Conservation (phyloP, 35 echinoderm and acorn worm species). For the Nesometra sesokonis region DNA sequence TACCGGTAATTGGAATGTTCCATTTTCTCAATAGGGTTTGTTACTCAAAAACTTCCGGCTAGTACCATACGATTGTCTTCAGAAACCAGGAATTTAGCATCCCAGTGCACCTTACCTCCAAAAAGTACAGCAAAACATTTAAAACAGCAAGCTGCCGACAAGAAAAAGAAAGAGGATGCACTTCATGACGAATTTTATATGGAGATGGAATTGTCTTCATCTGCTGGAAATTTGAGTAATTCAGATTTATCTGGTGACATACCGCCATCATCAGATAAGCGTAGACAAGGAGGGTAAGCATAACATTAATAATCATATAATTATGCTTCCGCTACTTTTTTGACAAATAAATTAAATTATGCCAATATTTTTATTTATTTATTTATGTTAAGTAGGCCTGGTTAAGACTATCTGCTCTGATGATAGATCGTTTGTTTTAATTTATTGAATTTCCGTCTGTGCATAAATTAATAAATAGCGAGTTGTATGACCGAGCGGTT, state of each 20-base stretch:
- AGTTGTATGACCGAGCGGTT: too few species aligned
- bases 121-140: not conserved
- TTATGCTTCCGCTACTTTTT: too few species aligned
- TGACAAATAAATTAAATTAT: too few species aligned
- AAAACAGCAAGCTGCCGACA: not conserved
- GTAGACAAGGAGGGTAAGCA: not conserved
- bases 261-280: not conserved
- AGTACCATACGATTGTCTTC: not conserved
- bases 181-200: not conserved
- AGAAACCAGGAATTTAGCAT: not conserved
- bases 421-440: too few species aligned
- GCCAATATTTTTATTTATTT: too few species aligned
- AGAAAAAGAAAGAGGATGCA: not conserved
- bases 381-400: too few species aligned
- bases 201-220: not conserved
- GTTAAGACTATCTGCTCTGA: too few species aligned
- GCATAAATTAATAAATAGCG: too few species aligned
- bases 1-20: not conserved
- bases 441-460: too few species aligned
- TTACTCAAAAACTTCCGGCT: not conserved
- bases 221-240: not conserved
- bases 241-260: not conserved
- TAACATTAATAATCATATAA: too few species aligned
- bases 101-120: not conserved
- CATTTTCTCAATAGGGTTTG: not conserved